phyloP scores from a whole-genome alignment of 2,888 invertebrate species.

The Sarcophaga caerulescens region DNA sequence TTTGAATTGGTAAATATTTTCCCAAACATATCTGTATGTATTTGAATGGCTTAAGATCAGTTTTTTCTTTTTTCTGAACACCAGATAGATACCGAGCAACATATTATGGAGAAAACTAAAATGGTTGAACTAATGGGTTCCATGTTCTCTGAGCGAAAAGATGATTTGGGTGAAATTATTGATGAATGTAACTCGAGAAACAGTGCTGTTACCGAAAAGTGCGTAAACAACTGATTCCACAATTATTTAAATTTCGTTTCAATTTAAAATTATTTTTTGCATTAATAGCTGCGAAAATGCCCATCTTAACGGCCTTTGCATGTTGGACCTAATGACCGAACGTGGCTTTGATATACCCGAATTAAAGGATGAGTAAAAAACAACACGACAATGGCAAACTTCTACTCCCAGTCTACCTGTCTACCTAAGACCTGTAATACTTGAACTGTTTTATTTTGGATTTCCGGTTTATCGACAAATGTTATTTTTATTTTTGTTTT shows the following conservation, averaged over 20 bases:
- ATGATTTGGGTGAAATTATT: slow-evolving; percentile 49
- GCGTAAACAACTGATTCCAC: slow-evolving; percentile 47
- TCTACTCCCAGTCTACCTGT: slow-evolving; percentile 36
- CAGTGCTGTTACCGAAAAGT: slow-evolving; percentile 72
- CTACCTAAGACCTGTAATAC: slow-evolving; percentile 54
- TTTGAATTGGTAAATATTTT: slow-evolving; percentile 74
- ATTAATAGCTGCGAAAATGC: slow-evolving; percentile 73
- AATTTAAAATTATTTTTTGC: background rate
- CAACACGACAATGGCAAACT: background rate
- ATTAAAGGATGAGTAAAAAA: slow-evolving; percentile 69
- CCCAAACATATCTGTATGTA: background rate
- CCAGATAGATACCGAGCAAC: slow-evolving; percentile 43
- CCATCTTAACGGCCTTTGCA: slow-evolving; percentile 74
- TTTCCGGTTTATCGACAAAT: background rate
- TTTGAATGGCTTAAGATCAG: background rate
- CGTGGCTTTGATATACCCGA: slow-evolving; percentile 71
- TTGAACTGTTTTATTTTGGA: background rate
- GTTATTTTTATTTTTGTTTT: slow-evolving; percentile 9
- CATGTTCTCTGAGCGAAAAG: slow-evolving; percentile 71
- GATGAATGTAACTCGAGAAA: slow-evolving; percentile 68
- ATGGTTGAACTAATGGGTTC: slow-evolving; percentile 71
- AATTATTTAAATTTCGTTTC: background rate
- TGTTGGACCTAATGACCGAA: slow-evolving; percentile 71
- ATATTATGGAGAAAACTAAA: slow-evolving; percentile 67
- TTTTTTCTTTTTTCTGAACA: slow-evolving; percentile 61